Evolutionary conservation across 2,797 vertebrate species (phyloP).

Genomic region (Heteromormyrus szaboi): DNA sequence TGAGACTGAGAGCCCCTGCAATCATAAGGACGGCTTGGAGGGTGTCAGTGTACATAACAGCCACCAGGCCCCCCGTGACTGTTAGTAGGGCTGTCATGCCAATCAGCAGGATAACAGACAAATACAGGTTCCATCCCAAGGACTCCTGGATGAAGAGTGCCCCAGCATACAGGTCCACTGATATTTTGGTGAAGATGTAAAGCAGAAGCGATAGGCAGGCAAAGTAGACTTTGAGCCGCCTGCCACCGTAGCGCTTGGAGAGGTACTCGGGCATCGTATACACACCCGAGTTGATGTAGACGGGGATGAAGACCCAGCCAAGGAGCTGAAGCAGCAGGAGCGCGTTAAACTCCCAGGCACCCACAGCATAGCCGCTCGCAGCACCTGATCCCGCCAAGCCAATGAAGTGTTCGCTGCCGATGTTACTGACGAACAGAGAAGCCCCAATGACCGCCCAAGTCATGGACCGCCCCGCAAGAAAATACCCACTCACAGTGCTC

Average conservation of each 20-base stretch:
- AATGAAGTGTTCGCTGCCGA: slow-evolving; percentile 99
- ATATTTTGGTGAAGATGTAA: slow-evolving; percentile 97
- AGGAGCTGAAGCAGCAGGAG: slow-evolving; percentile 94
- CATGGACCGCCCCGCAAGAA: slow-evolving; percentile 96
- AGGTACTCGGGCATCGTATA: slow-evolving; percentile 98
- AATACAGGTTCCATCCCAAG: slow-evolving; percentile 93
- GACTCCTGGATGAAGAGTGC: slow-evolving; percentile 98
- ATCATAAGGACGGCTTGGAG: slow-evolving; percentile 97
- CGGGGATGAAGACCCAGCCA: slow-evolving; percentile 96
- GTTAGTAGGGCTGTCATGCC: slow-evolving; percentile 91
- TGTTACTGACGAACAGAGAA: slow-evolving; percentile 98
- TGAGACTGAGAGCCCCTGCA: slow-evolving; percentile 84
- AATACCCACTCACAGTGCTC: slow-evolving; percentile 95
- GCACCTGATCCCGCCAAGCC: slow-evolving; percentile 97
- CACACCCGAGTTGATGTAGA: slow-evolving; percentile 92
- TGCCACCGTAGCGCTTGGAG: slow-evolving; percentile 90
- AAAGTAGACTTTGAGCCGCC: slow-evolving; percentile 92
- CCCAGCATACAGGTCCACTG: slow-evolving; percentile 94
- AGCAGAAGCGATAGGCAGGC: slow-evolving; percentile 84
- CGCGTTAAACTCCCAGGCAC: slow-evolving; percentile 97
- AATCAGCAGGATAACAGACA: slow-evolving; percentile 89
- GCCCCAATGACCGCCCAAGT: slow-evolving; percentile 89
- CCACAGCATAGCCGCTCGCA: slow-evolving; percentile 93
- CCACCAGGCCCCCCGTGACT: slow-evolving; percentile 87
- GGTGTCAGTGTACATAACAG: slow-evolving; percentile 95